A percentile compares a stretch with the other conserved stretches of the same genome.
These are phyloP conservation scores for Achlya flavicornis DNA, from an alignment of 2,888 invertebrate genomes.

Conservation along the genomic window DNA sequence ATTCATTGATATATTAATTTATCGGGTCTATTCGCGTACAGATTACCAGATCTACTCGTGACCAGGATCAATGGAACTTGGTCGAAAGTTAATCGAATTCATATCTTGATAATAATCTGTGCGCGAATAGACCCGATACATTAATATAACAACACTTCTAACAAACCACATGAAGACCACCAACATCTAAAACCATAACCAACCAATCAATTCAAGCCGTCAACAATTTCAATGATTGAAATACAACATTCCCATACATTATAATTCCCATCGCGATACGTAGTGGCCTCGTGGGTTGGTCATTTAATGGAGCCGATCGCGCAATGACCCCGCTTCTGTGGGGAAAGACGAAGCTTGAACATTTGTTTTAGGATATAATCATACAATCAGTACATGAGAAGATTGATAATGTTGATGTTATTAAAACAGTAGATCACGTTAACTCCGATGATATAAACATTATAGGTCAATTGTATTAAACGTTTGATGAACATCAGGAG, in stretches of 20 bases:
- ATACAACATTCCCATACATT: conserved; percentile 26
- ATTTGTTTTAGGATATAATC: conserved; percentile 66
- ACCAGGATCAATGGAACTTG: too few species aligned
- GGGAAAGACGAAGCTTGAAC: conserved; percentile 50
- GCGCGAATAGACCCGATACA: neutral
- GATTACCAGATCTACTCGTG: too few species aligned
- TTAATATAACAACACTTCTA: neutral
- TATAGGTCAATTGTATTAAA: too few species aligned
- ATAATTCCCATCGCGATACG: conserved; percentile 56
- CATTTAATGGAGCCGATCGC: conserved; percentile 74
- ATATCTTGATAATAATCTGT: too few species aligned
- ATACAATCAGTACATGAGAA: conserved; percentile 45
- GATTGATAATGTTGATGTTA: conserved; percentile 17
- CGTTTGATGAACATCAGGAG: neutral
- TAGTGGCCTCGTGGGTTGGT: conserved; percentile 57
- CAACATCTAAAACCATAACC: conserved; percentile 9
- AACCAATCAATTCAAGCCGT: conserved; percentile 20
- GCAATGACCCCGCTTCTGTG: conserved; percentile 70
- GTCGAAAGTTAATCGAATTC: too few species aligned
- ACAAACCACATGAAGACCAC: neutral
- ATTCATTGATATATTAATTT: too few species aligned
- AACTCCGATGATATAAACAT: neutral
- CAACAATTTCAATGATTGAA: conserved; percentile 29
- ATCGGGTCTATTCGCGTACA: too few species aligned
- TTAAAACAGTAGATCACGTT: neutral